These are phyloP conservation scores for Drosophila pachea DNA, from an alignment of 1,140 invertebrate species.

Conservation along the genomic window DNA sequence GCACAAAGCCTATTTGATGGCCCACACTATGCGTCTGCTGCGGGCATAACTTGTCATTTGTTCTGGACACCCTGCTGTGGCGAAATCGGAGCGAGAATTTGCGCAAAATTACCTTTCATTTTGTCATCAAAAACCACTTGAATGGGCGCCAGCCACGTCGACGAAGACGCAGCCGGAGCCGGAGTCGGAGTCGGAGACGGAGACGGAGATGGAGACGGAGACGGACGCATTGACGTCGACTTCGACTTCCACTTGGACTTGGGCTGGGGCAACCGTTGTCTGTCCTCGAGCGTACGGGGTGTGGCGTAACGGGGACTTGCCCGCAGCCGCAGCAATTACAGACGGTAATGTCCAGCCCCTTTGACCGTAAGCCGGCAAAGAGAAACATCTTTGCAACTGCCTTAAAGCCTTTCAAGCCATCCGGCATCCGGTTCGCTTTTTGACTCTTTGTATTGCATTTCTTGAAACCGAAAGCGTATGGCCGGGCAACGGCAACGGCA, in stretches of 20 bases:
- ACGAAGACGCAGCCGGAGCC: too few relatives aligned
- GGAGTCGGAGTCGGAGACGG: too few relatives aligned
- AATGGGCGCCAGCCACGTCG: constrained; percentile 46
- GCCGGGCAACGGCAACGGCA: not conserved
- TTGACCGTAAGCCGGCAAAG: not conserved
- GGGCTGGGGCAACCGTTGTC: constrained; percentile 4
- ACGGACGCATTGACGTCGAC: constrained; percentile 12
- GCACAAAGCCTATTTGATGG: constrained; percentile 60
- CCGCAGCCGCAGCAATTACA: constrained; percentile 69
- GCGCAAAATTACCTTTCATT: constrained; percentile 77
- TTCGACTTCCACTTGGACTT: not conserved
- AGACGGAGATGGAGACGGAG: too few relatives aligned
- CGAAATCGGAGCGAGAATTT: constrained; percentile 57
- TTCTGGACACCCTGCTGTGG: constrained; percentile 50
- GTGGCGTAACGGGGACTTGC: constrained; percentile 52
- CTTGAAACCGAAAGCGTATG: constrained; percentile 71
- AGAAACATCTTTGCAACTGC: constrained; percentile 47
- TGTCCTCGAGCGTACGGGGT: not conserved
- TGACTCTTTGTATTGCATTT: constrained; percentile 57
- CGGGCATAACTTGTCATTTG: constrained; percentile 71
- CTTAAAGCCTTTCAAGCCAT: constrained; percentile 59
- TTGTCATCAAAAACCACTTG: constrained; percentile 78
- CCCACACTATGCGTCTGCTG: constrained; percentile 25
- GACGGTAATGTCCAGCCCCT: constrained; percentile 57
- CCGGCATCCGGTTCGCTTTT: constrained; percentile 52